Evolutionary conservation across 2,113 vertebrate species (phyloP).

Genomic region (Scomber colias): DNA sequence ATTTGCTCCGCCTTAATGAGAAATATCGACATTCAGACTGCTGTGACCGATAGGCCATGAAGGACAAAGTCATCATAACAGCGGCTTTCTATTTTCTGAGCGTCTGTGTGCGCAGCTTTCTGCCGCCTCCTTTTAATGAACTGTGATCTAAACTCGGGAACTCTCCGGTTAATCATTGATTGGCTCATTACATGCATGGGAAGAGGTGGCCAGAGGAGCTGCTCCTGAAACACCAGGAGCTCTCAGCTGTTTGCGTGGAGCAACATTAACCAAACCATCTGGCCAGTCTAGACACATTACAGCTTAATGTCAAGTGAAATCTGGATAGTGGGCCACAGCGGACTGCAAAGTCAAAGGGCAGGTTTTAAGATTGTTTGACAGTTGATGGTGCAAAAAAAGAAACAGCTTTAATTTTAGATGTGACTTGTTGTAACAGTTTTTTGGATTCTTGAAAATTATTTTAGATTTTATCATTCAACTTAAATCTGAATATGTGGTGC

Average conservation of each 20-base stretch:
- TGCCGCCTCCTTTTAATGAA: constrained; percentile 46
- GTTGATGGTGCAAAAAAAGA: constrained; percentile 8
- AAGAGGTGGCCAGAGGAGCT: constrained; percentile 13
- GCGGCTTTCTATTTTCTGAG: constrained; percentile 26
- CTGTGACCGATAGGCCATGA: constrained; percentile 20
- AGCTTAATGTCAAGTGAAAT: constrained; percentile 41
- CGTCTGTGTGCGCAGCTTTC: neutral
- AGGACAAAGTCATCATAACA: constrained; percentile 53
- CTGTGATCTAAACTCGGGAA: constrained; percentile 33
- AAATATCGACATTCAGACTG: constrained; percentile 51
- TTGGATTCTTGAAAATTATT: neutral
- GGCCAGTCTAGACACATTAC: constrained; percentile 63
- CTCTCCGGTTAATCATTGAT: constrained; percentile 44
- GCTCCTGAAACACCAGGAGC: constrained; percentile 27
- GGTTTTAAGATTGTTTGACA: constrained; percentile 15
- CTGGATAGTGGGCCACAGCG: neutral
- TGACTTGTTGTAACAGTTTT: constrained; percentile 29
- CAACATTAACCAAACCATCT: constrained; percentile 72
- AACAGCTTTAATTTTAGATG: neutral
- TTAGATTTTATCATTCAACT: neutral
- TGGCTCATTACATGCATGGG: constrained; percentile 52
- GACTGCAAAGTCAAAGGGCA: constrained; percentile 7
- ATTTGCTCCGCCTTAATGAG: constrained; percentile 41
- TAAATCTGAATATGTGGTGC: neutral
- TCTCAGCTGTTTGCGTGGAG: constrained; percentile 32